These are phyloP conservation scores for Acanthurus lineatus DNA, from an alignment of 2,797 vertebrate species.

Conservation along the genomic window DNA sequence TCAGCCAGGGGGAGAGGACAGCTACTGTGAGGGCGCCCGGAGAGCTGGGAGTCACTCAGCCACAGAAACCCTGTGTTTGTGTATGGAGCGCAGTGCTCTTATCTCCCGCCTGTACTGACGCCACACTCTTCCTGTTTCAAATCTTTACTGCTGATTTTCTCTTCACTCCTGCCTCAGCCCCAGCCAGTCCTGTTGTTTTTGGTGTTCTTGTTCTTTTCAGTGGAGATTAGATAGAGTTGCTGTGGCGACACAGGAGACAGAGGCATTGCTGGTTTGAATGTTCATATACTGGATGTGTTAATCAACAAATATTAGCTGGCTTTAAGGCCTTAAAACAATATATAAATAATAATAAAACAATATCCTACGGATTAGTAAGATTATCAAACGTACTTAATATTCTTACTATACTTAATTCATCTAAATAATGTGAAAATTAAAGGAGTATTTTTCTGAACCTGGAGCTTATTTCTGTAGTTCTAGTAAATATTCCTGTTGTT, in stretches of 20 bases:
- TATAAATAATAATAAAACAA: constrained; percentile 6
- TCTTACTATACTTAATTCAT: no score
- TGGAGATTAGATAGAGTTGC: constrained; percentile 81
- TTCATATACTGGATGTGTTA: constrained; percentile 50
- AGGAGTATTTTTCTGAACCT: no score
- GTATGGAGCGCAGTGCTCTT: constrained; percentile 89
- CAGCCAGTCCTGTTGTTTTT: constrained; percentile 79
- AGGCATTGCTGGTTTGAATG: constrained; percentile 53
- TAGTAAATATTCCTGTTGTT: no score
- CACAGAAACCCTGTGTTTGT: constrained; percentile 91
- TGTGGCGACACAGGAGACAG: constrained; percentile 71
- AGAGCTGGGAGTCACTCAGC: constrained; percentile 82
- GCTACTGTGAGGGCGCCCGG: constrained; percentile 80
- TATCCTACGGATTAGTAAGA: no score
- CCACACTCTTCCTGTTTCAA: constrained; percentile 98
- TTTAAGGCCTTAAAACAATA: constrained; percentile 38
- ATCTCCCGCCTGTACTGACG: constrained; percentile 94
- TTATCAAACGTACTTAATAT: no score
- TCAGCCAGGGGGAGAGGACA: constrained; percentile 76
- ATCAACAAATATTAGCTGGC: constrained; percentile 42
- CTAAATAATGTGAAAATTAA: no score
- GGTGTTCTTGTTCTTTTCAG: constrained; percentile 79
- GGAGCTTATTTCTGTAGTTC: no score
- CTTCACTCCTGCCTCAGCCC: constrained; percentile 82
- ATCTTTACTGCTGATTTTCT: constrained; percentile 90